Evolutionary conservation across 2,888 invertebrate genomes (phyloP).

Genomic region (Scaptomyza caliginosa): DNA sequence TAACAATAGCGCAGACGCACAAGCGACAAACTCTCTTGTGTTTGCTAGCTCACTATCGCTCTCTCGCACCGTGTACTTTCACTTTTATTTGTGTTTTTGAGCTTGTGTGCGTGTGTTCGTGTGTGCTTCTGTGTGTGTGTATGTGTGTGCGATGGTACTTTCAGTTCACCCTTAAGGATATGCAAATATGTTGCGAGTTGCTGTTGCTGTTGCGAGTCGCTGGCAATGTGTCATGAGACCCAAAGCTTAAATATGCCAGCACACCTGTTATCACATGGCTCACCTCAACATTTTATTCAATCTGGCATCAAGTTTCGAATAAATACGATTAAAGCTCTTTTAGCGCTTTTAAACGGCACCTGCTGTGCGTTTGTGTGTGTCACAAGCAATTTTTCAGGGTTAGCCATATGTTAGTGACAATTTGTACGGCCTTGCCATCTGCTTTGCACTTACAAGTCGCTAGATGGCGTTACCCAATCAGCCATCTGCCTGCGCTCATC

Average conservation of each 20-base stretch:
- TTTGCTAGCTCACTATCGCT: neutral
- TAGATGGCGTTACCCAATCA: constrained; percentile 36
- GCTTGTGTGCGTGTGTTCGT: neutral
- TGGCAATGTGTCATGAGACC: constrained; percentile 52
- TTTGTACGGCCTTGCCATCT: constrained; percentile 22
- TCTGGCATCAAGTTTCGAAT: constrained; percentile 26
- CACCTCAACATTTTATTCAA: constrained; percentile 50
- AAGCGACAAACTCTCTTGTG: constrained; percentile 28
- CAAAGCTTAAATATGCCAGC: constrained; percentile 31
- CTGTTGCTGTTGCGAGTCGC: constrained; percentile 7
- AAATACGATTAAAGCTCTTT: constrained; percentile 42
- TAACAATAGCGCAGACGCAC: constrained; percentile 67
- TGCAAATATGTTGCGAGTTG: constrained; percentile 40
- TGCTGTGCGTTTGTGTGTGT: neutral
- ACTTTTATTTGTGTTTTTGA: too few species aligned
- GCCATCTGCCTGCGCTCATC: too few species aligned
- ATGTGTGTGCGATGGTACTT: neutral
- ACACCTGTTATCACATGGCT: constrained; percentile 76
- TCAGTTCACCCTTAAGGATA: constrained; percentile 38
- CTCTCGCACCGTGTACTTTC: constrained; percentile 44
- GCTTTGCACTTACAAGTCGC: constrained; percentile 4
- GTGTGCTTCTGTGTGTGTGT: neutral
- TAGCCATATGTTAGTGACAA: constrained; percentile 29
- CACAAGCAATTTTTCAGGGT: constrained; percentile 42
- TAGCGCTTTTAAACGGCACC: neutral